phyloP scores from a whole-genome alignment of 23 tunicate genomes.

The Halocynthia aurantium region DNA sequence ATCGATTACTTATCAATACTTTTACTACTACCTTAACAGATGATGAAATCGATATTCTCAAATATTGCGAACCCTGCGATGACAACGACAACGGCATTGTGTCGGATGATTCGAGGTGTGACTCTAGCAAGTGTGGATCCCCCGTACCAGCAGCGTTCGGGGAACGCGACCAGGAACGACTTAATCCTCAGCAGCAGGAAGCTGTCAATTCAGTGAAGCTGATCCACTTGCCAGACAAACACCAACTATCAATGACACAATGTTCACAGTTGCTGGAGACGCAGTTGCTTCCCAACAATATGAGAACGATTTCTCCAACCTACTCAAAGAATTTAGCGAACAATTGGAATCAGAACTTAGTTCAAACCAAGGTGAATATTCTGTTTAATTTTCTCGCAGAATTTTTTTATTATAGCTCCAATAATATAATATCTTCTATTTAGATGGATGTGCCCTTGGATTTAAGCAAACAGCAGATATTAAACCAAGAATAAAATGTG shows the following conservation, averaged over 20 bases:
- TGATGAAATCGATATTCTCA: slow-evolving; percentile 13
- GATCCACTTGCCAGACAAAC: slow-evolving; percentile 69
- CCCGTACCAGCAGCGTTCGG: slow-evolving; percentile 94
- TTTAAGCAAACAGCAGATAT: slow-evolving; percentile 27
- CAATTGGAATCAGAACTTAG: slow-evolving; percentile 18
- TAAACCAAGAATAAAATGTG: not conserved
- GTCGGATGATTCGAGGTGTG: slow-evolving; percentile 19
- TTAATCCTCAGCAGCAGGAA: slow-evolving; percentile 97
- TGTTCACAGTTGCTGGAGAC: slow-evolving; percentile 8
- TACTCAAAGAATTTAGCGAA: slow-evolving; percentile 58
- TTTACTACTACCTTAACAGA: not conserved
- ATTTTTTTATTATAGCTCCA: not conserved
- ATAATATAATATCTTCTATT: not conserved
- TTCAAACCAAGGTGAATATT: not conserved
- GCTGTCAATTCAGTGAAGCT: slow-evolving; percentile 78
- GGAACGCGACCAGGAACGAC: slow-evolving; percentile 83
- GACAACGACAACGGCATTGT: slow-evolving; percentile 35
- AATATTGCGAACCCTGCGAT: slow-evolving; percentile 15
- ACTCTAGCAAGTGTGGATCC: slow-evolving; percentile 78
- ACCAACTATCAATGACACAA: slow-evolving; percentile 19
- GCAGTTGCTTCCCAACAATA: slow-evolving; percentile 18
- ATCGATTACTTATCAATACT: not conserved
- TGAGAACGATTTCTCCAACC: slow-evolving; percentile 52
- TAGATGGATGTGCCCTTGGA: slow-evolving; percentile 57
- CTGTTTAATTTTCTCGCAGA: not conserved